Conservation (phyloP, 2,797 vertebrate genomes). For the Rhodeus uyekii region DNA sequence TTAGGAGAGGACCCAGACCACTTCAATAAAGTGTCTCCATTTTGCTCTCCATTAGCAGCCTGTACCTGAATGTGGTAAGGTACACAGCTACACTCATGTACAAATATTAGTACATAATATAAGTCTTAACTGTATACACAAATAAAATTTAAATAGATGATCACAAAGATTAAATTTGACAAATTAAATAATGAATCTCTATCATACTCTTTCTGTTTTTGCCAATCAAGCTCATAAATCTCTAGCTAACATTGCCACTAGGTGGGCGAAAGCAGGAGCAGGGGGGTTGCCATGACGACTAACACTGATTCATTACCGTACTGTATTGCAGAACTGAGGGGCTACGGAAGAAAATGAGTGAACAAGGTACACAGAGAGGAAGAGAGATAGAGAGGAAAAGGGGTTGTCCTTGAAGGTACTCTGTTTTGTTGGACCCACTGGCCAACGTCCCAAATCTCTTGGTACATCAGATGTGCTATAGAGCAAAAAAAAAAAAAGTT, state of each 20-base stretch:
- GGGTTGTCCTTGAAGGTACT: neutral
- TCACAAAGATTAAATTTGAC: too few relatives aligned
- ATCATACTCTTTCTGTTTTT: neutral
- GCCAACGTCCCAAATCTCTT: constrained; percentile 5
- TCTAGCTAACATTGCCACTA: constrained; percentile 22
- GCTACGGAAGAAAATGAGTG: too few relatives aligned
- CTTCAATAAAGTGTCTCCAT: too few relatives aligned
- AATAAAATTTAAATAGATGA: neutral
- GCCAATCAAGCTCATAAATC: neutral
- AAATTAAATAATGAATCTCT: neutral
- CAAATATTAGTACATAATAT: too few relatives aligned
- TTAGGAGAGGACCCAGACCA: too few relatives aligned
- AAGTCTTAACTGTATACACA: neutral
- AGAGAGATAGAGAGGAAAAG: neutral
- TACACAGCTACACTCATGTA: neutral
- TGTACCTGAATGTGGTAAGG: neutral
- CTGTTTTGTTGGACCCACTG: neutral
- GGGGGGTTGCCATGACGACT: constrained; percentile 50
- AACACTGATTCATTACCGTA: constrained; percentile 28
- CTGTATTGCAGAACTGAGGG: neutral
- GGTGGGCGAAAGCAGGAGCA: constrained; percentile 17
- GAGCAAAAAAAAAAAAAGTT: constrained; percentile 60
- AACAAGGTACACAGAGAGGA: neutral
- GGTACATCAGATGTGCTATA: constrained; percentile 1
- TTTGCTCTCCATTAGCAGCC: too few relatives aligned